phyloP scores from a whole-genome alignment of 23 tunicate species.

The Trididemnum clinides region DNA sequence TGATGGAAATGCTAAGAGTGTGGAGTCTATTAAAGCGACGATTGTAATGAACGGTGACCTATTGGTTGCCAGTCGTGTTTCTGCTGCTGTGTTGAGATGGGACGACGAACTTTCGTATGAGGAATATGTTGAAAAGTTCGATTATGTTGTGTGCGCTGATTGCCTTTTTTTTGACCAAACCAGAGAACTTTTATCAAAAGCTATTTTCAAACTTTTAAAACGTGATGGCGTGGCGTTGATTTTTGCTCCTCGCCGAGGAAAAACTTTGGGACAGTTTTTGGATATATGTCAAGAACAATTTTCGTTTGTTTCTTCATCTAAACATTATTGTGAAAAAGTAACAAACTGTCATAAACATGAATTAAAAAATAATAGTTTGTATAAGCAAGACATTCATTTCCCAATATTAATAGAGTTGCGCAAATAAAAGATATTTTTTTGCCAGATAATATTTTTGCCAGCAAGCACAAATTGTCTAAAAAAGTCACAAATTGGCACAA shows the following conservation, averaged over 20 bases:
- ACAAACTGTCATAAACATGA: slow-evolving; percentile 11
- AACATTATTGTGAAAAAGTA: slow-evolving; percentile 21
- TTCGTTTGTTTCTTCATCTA: neutral
- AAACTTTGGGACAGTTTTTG: slow-evolving; percentile 27
- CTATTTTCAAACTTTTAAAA: slow-evolving; percentile 40
- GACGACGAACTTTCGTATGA: slow-evolving; percentile 1
- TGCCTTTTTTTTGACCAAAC: slow-evolving; percentile 64
- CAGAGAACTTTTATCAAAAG: slow-evolving; percentile 20
- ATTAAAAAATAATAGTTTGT: neutral
- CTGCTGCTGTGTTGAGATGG: slow-evolving; percentile 35
- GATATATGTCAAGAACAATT: slow-evolving; percentile 24
- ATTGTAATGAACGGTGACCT: slow-evolving; percentile 22
- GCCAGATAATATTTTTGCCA: too few species aligned
- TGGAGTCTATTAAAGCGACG: slow-evolving; percentile 12
- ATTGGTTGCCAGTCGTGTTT: neutral
- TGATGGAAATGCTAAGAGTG: slow-evolving; percentile 70
- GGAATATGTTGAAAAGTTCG: slow-evolving; percentile 23
- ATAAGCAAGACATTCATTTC: slow-evolving; percentile 44
- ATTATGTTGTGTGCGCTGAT: slow-evolving; percentile 55
- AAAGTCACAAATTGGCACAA: too few species aligned
- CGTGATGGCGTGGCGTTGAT: slow-evolving; percentile 54
- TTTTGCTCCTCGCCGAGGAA: slow-evolving; percentile 69
- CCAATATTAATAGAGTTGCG: slow-evolving; percentile 34
- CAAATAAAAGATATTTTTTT: slow-evolving; percentile 3
- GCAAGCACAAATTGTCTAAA: too few species aligned